Percentiles rank a stretch among this genome's conserved stretches.
phyloP scores from a whole-genome alignment of 2,797 vertebrate species.

The Hippoglossus hippoglossus region DNA sequence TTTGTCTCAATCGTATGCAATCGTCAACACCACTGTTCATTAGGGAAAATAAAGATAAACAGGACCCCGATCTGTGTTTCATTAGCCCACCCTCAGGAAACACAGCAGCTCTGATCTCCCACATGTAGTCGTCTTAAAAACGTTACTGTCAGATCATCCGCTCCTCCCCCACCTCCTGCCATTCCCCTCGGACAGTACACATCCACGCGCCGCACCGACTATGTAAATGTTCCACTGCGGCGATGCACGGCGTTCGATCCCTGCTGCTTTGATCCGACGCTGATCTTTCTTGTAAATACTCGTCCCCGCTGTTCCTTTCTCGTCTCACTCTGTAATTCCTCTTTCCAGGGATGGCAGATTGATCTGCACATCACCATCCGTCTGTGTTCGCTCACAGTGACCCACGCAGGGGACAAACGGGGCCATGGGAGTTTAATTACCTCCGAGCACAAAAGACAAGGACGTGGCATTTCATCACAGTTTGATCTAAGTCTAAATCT shows the following conservation, averaged over 20 bases:
- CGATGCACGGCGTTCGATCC: neutral
- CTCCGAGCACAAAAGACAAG: constrained; percentile 45
- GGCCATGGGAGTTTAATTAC: constrained; percentile 59
- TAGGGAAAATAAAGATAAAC: too few relatives aligned
- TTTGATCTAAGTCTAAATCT: constrained; percentile 53
- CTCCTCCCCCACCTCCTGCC: constrained; percentile 24
- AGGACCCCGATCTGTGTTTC: neutral
- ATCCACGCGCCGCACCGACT: constrained; percentile 47
- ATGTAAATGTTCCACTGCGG: constrained; percentile 58
- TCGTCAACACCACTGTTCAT: too few relatives aligned
- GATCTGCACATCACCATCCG: constrained; percentile 44
- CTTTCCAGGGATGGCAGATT: constrained; percentile 53
- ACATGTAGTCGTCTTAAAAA: constrained; percentile 5
- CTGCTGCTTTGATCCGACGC: constrained; percentile 41
- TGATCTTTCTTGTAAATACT: constrained; percentile 19
- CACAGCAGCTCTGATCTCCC: constrained; percentile 11
- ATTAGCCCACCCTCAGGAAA: constrained; percentile 4
- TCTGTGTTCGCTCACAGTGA: constrained; percentile 53
- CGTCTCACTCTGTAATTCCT: constrained; percentile 44
- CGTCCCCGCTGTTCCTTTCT: constrained; percentile 28
- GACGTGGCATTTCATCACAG: constrained; percentile 54
- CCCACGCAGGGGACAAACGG: constrained; percentile 39
- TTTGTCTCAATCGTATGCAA: too few relatives aligned
- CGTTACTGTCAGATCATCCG: constrained; percentile 16
- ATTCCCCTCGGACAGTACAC: constrained; percentile 19